Conservation (phyloP, 2,888 invertebrate species). For the Carcina quercana region DNA sequence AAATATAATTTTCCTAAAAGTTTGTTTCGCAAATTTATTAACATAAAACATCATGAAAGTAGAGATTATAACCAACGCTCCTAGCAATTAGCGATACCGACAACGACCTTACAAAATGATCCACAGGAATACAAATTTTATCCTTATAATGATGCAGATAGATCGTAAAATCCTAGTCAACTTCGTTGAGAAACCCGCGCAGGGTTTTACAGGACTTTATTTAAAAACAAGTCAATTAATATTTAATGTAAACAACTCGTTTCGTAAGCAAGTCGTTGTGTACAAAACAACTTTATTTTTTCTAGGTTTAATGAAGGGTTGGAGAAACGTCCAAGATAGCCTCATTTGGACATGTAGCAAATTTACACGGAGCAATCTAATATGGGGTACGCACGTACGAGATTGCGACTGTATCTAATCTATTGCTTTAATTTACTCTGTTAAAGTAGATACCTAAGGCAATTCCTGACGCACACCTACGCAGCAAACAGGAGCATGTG, state of each 20-base stretch:
- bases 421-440: slow-evolving; percentile 36
- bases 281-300: slow-evolving; percentile 20
- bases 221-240: slow-evolving; percentile 5
- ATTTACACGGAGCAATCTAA: slow-evolving; percentile 62
- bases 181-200: background rate
- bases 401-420: slow-evolving; percentile 41
- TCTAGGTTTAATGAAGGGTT: slow-evolving; percentile 47
- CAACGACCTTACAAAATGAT: too few species aligned
- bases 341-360: slow-evolving; percentile 57
- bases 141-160: too few species aligned
- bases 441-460: too few species aligned
- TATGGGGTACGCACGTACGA: slow-evolving; percentile 33
- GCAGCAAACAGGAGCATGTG: too few species aligned
- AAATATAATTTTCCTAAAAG: too few species aligned
- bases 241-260: slow-evolving; percentile 14
- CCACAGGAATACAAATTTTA: too few species aligned
- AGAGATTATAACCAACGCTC: too few species aligned
- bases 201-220: background rate
- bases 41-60: too few species aligned
- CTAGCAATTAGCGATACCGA: too few species aligned
- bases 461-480: too few species aligned
- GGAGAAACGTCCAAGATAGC: slow-evolving; percentile 43
- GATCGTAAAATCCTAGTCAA: too few species aligned
- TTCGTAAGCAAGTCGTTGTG: slow-evolving; percentile 10
- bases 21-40: too few species aligned